These are phyloP conservation scores for Lasioglossum villosulum DNA, from an alignment of 2,888 invertebrate species.

Conservation along the genomic window DNA sequence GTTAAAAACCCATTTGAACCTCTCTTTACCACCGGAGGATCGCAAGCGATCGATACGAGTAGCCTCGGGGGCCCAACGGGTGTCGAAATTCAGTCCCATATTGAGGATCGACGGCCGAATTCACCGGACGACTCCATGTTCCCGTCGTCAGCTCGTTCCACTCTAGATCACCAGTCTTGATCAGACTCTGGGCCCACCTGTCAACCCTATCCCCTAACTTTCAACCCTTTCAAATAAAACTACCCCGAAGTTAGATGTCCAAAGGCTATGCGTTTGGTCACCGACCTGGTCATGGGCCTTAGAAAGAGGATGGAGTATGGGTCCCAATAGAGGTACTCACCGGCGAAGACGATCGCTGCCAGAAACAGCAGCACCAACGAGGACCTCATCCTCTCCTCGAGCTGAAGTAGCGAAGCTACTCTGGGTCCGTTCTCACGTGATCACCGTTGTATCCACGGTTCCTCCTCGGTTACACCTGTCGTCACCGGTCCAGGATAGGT, in stretches of 20 bases:
- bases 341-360: conserved; percentile 77
- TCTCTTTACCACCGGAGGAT: neutral
- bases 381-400: conserved; percentile 74
- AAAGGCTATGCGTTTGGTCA: neutral
- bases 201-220: neutral
- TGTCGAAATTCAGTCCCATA: conserved; percentile 42
- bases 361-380: conserved; percentile 79
- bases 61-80: neutral
- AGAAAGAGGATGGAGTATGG: too few relatives aligned
- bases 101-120: conserved; percentile 38
- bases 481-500: neutral
- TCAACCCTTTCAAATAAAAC: neutral
- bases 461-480: conserved; percentile 20
- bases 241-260: neutral
- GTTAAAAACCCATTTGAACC: neutral
- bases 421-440: conserved; percentile 15
- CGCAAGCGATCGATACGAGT: neutral
- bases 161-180: neutral
- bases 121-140: conserved; percentile 47
- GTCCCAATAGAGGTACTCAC: conserved; percentile 74
- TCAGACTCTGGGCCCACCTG: neutral
- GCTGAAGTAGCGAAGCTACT: neutral
- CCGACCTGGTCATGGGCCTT: neutral
- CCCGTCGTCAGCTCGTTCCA: conserved; percentile 18
- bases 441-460: conserved; percentile 36